phyloP scores from a whole-genome alignment of 2,797 vertebrate genomes.

The Erpetoichthys calabaricus region DNA sequence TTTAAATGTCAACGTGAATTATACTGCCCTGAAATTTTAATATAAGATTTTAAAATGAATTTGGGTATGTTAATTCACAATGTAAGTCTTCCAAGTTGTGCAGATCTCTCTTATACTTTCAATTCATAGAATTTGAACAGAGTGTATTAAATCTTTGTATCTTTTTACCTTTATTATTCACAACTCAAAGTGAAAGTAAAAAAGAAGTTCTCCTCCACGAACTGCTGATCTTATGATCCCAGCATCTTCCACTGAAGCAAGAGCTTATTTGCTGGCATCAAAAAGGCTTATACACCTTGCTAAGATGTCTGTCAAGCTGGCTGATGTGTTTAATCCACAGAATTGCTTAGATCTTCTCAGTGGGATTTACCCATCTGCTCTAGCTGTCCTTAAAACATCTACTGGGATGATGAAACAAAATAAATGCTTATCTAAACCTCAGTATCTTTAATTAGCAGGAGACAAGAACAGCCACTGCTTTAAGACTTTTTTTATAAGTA shows the following conservation, averaged over 20 bases:
- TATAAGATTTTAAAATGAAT: no score
- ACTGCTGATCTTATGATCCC: neutral
- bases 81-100: no score
- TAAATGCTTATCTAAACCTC: neutral
- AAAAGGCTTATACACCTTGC: neutral
- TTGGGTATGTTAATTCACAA: no score
- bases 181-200: no score
- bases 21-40: no score
- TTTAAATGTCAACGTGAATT: no score
- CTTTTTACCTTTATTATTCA: no score
- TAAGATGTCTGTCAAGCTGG: neutral
- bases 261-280: neutral
- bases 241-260: neutral
- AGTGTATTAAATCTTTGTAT: no score
- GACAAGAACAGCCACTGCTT: neutral
- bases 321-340: neutral
- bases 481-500: no score
- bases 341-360: constrained; percentile 3
- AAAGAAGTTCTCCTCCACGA: no score
- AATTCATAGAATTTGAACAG: no score
- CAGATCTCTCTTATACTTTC: no score
- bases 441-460: neutral
- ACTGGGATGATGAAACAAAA: neutral
- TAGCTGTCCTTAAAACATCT: neutral
- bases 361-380: neutral